A percentile compares a stretch with the other conserved stretches of the same genome.
phyloP scores from a whole-genome alignment of 2,113 vertebrate genomes.

The Hemiscyllium ocellatum region DNA sequence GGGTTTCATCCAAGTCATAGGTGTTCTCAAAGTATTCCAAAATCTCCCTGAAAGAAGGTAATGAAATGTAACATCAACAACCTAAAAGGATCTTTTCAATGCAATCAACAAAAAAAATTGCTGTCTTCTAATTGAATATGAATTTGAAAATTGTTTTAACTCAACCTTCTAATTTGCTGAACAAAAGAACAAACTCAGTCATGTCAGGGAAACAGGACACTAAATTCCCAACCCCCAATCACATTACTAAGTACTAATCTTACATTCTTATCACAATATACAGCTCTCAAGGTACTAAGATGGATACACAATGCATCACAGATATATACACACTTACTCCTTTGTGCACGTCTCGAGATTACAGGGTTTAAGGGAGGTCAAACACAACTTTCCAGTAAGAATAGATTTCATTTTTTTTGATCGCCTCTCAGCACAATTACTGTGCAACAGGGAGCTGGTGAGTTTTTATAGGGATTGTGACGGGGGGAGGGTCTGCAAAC shows the following conservation, averaged over 20 bases:
- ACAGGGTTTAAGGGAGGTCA: conserved; percentile 16
- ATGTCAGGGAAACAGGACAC: neutral
- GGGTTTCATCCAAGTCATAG: conserved; percentile 8
- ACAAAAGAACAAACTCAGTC: neutral
- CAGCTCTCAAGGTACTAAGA: neutral
- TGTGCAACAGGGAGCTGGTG: neutral
- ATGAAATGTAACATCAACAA: conserved; percentile 9
- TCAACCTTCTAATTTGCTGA: neutral
- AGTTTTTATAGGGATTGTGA: conserved; percentile 1
- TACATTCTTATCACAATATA: neutral
- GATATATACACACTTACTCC: conserved; percentile 15
- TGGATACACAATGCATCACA: neutral
- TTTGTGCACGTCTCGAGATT: neutral
- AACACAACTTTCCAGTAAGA: conserved; percentile 20
- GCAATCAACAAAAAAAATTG: neutral
- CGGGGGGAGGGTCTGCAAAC: neutral
- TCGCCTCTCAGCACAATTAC: neutral
- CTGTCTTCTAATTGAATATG: neutral
- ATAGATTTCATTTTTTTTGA: conserved; percentile 10
- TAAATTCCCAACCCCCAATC: neutral
- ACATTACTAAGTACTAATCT: neutral
- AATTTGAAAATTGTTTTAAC: neutral
- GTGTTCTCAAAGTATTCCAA: conserved; percentile 30
- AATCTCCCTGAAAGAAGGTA: neutral
- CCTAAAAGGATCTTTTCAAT: neutral